These are phyloP conservation scores for Maniola jurtina DNA, from an alignment of 1,140 invertebrate genomes.

Conservation along the genomic window DNA sequence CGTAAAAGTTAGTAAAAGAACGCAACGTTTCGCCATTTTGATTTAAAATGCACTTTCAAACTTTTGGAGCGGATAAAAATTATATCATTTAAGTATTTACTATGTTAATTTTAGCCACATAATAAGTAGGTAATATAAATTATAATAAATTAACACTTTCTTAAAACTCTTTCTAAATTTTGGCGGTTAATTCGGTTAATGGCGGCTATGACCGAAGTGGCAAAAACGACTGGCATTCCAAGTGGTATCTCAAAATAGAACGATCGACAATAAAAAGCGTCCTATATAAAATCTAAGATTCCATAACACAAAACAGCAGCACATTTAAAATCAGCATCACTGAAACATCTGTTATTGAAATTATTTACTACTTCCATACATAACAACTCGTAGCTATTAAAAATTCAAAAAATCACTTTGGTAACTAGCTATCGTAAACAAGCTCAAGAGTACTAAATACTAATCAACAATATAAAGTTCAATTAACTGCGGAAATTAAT, in stretches of 20 bases:
- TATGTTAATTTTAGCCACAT: neutral
- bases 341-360: neutral
- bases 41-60: neutral
- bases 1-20: neutral
- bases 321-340: neutral
- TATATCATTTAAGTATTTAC: neutral
- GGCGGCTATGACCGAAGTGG: constrained; percentile 45
- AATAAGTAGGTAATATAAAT: neutral
- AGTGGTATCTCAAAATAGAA: constrained; percentile 37
- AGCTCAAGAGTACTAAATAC: too few species aligned
- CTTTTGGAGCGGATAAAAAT: constrained; percentile 7
- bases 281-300: constrained; percentile 9
- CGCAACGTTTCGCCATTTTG: neutral
- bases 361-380: neutral
- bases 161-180: neutral
- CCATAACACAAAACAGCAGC: constrained; percentile 7
- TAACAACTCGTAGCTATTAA: neutral
- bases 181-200: neutral
- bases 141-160: neutral
- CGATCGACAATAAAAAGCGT: constrained; percentile 30
- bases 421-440: neutral
- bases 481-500: too few species aligned
- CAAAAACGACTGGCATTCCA: constrained; percentile 52
- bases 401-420: neutral
- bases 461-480: too few species aligned